These are phyloP conservation scores for Sphecodes monilicornis DNA, from an alignment of 2,888 invertebrate species.

Conservation along the genomic window DNA sequence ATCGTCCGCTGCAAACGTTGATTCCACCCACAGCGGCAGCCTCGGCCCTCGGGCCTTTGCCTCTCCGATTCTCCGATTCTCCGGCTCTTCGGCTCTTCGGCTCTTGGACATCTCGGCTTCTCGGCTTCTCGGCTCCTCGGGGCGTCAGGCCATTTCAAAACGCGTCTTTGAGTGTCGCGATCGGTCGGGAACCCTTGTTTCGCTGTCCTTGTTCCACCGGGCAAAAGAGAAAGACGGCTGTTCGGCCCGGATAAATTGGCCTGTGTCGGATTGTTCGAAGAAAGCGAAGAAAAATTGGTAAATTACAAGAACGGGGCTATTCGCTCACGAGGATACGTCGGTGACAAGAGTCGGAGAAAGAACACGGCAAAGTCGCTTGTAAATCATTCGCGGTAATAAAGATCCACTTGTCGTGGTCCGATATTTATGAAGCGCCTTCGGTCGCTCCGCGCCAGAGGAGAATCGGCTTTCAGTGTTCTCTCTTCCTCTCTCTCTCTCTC, in stretches of 20 bases:
- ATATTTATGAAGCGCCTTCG: slow-evolving; percentile 73
- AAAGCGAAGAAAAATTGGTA: neutral
- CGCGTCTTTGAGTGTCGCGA: neutral
- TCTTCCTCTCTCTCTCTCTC: neutral
- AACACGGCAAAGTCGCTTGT: slow-evolving; percentile 63
- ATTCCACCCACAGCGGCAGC: slow-evolving; percentile 81
- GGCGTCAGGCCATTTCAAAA: neutral
- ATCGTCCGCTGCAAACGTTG: slow-evolving; percentile 74
- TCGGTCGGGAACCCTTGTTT: neutral
- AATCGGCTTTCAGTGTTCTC: slow-evolving; percentile 70
- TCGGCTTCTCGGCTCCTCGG: neutral
- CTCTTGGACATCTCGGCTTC: slow-evolving; percentile 41
- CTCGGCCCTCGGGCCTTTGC: slow-evolving; percentile 32
- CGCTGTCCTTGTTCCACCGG: neutral
- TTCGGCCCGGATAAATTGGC: neutral
- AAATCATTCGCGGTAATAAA: slow-evolving; percentile 72
- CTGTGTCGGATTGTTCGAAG: neutral
- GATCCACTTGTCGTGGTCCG: slow-evolving; percentile 72
- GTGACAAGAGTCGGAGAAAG: slow-evolving; percentile 70
- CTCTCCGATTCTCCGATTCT: slow-evolving; percentile 49
- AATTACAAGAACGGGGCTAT: slow-evolving; percentile 10
- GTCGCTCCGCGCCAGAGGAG: slow-evolving; percentile 68
- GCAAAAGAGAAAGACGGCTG: neutral
- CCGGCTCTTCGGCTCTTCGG: slow-evolving; percentile 29
- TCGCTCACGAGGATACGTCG: slow-evolving; percentile 47